phyloP scores from a whole-genome alignment of 2,113 vertebrate species.

The Axis porcinus region DNA sequence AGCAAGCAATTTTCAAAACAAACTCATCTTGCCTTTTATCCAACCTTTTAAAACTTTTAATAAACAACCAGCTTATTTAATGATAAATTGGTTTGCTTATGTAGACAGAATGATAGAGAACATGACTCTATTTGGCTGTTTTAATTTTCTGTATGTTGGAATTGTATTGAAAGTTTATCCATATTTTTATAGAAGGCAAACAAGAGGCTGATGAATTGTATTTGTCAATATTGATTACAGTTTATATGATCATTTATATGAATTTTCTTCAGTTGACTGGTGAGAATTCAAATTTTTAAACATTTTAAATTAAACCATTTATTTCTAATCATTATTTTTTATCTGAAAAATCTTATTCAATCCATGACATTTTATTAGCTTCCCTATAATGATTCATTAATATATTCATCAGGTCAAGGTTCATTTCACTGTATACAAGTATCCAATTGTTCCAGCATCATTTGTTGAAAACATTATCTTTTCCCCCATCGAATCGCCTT shows the following conservation, averaged over 20 bases:
- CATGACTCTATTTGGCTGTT: not conserved
- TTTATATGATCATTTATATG: not conserved
- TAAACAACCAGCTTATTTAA: not conserved
- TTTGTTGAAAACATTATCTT: constrained; percentile 7
- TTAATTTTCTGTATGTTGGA: not conserved
- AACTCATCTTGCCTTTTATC: not conserved
- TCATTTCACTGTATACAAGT: constrained; percentile 8
- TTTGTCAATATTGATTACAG: not conserved
- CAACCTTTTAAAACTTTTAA: not conserved
- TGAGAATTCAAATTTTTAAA: not conserved
- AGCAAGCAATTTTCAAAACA: constrained; percentile 1
- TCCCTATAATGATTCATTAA: constrained; percentile 74
- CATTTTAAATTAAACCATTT: not conserved
- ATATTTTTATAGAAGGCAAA: not conserved
- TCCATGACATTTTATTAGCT: constrained; percentile 72
- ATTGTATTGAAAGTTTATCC: not conserved
- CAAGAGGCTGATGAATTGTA: not conserved
- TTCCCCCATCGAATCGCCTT: not conserved
- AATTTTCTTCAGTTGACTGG: not conserved
- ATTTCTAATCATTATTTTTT: not conserved
- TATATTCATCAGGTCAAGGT: constrained; percentile 15
- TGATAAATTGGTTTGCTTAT: not conserved
- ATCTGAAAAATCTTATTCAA: constrained; percentile 68
- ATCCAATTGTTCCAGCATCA: not conserved
- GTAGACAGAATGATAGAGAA: not conserved